Evolutionary conservation across 1,140 invertebrate species (phyloP).

Genomic region (Listronotus oregonensis): DNA sequence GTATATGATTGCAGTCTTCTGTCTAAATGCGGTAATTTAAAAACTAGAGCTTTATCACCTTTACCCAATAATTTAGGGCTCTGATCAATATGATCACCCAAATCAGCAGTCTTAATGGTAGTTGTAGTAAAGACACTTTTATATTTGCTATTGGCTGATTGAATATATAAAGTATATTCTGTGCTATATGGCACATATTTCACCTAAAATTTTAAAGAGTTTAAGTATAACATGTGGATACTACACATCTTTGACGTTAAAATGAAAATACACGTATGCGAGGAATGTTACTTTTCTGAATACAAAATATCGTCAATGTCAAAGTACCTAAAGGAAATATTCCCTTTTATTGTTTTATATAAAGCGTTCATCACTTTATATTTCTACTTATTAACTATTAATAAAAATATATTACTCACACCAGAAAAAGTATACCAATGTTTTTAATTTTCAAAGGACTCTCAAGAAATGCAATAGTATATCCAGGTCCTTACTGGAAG

Average conservation of each 20-base stretch:
- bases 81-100: constrained; percentile 46
- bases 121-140: constrained; percentile 35
- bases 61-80: constrained; percentile 39
- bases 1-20: constrained; percentile 37
- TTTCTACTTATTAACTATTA: too few relatives aligned
- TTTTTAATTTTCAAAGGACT: too few relatives aligned
- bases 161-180: constrained; percentile 40
- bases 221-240: neutral
- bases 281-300: too few relatives aligned
- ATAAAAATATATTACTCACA: too few relatives aligned
- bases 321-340: neutral
- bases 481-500: too few relatives aligned
- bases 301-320: too few relatives aligned
- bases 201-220: constrained; percentile 35
- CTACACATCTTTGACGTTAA: too few relatives aligned
- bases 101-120: constrained; percentile 38
- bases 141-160: constrained; percentile 41
- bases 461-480: too few relatives aligned
- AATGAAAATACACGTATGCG: too few relatives aligned
- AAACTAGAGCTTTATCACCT: constrained; percentile 32
- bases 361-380: too few relatives aligned
- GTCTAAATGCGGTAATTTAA: constrained; percentile 40
- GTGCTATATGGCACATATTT: constrained; percentile 44
- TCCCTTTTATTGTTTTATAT: too few relatives aligned
- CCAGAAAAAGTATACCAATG: too few relatives aligned